These are phyloP conservation scores for Falcunculus frontatus DNA, from an alignment of 2,113 vertebrate genomes.

Conservation along the genomic window DNA sequence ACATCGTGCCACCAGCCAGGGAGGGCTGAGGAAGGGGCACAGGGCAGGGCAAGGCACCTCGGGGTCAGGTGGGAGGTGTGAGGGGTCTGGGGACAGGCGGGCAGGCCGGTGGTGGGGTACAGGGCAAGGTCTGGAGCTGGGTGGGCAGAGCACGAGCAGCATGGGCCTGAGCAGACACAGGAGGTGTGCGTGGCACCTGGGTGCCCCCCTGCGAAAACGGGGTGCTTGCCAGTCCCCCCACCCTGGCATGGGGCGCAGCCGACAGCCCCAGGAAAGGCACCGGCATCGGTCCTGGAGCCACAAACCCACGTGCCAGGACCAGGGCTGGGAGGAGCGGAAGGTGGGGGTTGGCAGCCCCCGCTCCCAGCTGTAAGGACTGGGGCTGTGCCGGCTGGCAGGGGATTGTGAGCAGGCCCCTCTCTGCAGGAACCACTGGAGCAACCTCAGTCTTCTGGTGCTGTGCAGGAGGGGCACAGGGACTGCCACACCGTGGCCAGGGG, in stretches of 20 bases:
- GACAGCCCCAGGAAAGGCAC: not conserved
- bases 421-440: not conserved
- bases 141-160: not conserved
- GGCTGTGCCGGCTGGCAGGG: not conserved
- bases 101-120: not conserved
- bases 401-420: not conserved
- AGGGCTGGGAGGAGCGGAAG: not conserved
- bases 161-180: slow-evolving; percentile 11
- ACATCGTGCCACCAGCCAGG: not conserved
- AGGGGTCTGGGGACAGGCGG: not conserved
- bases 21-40: not conserved
- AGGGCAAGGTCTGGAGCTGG: not conserved
- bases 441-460: not conserved
- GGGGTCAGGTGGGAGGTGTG: not conserved
- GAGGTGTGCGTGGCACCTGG: not conserved
- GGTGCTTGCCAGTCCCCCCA: not conserved
- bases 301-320: not conserved
- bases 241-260: rapidly evolving
- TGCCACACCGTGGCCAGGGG: not conserved
- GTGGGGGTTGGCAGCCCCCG: not conserved
- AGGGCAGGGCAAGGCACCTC: not conserved
- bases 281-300: not conserved
- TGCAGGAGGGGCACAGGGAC: not conserved
- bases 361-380: not conserved
- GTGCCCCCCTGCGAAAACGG: not conserved